Conservation (phyloP, 2,797 vertebrate species). For the Siniperca scherzeri region DNA sequence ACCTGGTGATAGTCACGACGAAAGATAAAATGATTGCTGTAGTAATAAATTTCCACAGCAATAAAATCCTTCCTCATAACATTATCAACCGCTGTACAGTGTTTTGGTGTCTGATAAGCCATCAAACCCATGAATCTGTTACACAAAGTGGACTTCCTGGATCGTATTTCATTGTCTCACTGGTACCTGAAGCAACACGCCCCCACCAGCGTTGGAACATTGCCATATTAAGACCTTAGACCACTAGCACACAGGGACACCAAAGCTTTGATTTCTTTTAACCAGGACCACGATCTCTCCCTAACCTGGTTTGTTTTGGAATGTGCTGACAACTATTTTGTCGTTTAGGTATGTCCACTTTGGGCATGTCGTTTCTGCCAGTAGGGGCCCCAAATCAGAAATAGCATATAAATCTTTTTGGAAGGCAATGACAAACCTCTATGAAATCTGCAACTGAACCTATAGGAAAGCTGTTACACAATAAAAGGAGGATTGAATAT, state of each 20-base stretch:
- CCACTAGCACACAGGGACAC: not conserved
- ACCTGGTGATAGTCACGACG: not conserved
- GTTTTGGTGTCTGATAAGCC: not conserved
- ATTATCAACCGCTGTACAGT: not conserved
- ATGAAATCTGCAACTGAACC: constrained; percentile 13
- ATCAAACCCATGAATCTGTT: not conserved
- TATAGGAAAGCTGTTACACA: constrained; percentile 1
- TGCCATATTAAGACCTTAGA: not conserved
- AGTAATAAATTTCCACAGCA: no score
- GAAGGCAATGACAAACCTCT: not conserved
- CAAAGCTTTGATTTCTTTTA: not conserved
- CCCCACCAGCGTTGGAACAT: not conserved
- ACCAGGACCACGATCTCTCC: not conserved
- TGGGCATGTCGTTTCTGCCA: not conserved
- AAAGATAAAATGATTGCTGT: not conserved
- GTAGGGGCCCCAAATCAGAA: not conserved
- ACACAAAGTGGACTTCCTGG: not conserved
- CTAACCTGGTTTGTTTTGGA: not conserved
- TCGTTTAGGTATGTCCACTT: not conserved
- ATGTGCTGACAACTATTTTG: not conserved
- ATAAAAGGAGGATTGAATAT: not conserved
- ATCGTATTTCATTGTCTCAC: not conserved
- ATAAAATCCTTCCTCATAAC: no score
- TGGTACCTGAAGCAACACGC: not conserved
- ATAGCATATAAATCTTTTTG: not conserved